phyloP scores from a whole-genome alignment of 2,113 vertebrate species.

The Vicugna pacos region DNA sequence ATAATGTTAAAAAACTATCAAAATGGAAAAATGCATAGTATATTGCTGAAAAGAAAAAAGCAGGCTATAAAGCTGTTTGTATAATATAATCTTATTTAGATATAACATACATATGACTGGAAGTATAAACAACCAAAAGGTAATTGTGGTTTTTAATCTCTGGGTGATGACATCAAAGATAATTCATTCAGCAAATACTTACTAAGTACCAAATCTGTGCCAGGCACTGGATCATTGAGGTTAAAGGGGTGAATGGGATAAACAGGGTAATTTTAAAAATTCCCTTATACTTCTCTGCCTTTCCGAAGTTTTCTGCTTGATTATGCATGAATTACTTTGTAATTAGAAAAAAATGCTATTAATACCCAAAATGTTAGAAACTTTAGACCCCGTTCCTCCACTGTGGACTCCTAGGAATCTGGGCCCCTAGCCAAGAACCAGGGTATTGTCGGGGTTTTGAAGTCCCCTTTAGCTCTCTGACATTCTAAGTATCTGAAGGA shows the following conservation, averaged over 20 bases:
- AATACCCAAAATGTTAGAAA: conserved; percentile 38
- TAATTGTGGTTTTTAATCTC: conserved; percentile 54
- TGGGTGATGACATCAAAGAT: neutral
- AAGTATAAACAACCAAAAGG: conserved; percentile 10
- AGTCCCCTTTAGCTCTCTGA: conserved; percentile 37
- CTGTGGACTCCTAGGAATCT: conserved; percentile 52
- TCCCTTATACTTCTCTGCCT: neutral
- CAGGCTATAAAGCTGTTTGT: neutral
- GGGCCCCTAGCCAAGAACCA: conserved; percentile 16
- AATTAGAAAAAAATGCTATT: neutral
- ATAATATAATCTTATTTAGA: neutral
- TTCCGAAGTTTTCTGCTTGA: conserved; percentile 26
- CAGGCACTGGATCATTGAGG: neutral
- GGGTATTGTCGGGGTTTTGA: conserved; percentile 52
- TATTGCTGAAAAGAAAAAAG: neutral
- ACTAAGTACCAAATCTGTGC: neutral
- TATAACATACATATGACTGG: neutral
- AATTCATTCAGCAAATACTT: conserved; percentile 31
- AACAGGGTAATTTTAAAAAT: neutral
- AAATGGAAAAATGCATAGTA: neutral
- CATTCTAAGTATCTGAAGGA: conserved; percentile 62
- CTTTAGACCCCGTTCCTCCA: neutral
- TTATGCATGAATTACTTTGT: conserved; percentile 6
- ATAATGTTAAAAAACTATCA: neutral
- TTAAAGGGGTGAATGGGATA: neutral